These are phyloP conservation scores for Lonchura striata DNA, from an alignment of 2,113 vertebrate species.

Conservation along the genomic window DNA sequence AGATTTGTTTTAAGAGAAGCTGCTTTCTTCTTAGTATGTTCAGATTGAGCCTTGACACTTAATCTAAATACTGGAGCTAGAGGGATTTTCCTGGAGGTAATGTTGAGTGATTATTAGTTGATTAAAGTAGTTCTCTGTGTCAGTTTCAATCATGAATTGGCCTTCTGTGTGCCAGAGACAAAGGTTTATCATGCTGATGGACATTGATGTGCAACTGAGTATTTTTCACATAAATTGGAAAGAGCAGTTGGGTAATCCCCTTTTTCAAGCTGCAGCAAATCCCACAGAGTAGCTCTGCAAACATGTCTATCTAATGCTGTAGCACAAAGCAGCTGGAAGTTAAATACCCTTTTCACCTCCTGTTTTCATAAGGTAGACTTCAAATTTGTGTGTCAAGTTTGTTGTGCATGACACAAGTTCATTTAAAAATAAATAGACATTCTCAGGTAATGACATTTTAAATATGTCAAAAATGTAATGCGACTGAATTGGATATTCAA, in stretches of 20 bases:
- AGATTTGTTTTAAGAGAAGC: not conserved
- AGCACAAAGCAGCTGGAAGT: not conserved
- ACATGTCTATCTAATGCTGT: not conserved
- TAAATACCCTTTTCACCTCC: not conserved
- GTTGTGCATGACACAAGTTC: not conserved
- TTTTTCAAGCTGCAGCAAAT: not conserved
- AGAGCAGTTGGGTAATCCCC: not conserved
- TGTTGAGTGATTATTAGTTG: slow-evolving; percentile 64
- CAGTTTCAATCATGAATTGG: slow-evolving; percentile 46
- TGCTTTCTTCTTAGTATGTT: not conserved
- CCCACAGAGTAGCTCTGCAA: not conserved
- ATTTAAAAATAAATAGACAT: not conserved
- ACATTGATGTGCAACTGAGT: not conserved
- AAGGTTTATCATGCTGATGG: slow-evolving; percentile 30
- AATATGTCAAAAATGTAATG: not conserved
- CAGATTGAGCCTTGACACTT: slow-evolving; percentile 17
- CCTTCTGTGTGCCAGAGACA: not conserved
- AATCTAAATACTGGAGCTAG: slow-evolving; percentile 47
- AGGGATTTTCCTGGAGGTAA: slow-evolving; percentile 43
- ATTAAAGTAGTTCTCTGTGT: slow-evolving; percentile 58
- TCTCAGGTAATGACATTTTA: not conserved
- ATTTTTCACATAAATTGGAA: slow-evolving; percentile 28
- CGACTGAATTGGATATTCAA: not conserved
- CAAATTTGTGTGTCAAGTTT: not conserved
- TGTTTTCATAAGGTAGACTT: not conserved